Evolutionary conservation across 2,113 vertebrate genomes (phyloP).

Genomic region (Bos indicus): DNA sequence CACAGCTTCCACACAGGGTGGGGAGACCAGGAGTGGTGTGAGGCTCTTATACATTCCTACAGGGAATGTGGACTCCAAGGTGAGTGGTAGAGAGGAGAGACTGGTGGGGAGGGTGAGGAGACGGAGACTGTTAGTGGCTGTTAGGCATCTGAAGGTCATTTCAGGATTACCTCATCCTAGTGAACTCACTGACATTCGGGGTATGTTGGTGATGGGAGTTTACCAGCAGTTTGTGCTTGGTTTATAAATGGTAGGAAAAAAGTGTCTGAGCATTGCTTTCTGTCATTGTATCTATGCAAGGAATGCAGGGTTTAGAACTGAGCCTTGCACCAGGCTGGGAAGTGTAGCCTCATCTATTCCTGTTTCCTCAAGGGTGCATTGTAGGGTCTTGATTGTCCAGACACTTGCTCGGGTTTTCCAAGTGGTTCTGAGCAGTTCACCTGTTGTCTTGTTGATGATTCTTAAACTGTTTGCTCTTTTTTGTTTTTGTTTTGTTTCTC

Average conservation of each 20-base stretch:
- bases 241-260: not conserved
- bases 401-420: not conserved
- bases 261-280: not conserved
- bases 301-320: no score
- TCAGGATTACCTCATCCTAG: not conserved
- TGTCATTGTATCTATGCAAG: not conserved
- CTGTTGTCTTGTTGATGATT: not conserved
- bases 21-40: not conserved
- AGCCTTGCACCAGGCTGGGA: not conserved
- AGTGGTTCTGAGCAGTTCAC: not conserved
- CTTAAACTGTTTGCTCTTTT: constrained; percentile 33
- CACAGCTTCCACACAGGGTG: not conserved
- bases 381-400: not conserved
- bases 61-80: no score
- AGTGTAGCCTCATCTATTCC: no score
- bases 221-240: not conserved
- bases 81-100: rapidly evolving
- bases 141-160: not conserved
- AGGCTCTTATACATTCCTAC: rapidly evolving
- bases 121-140: not conserved
- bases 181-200: not conserved
- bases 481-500: not conserved
- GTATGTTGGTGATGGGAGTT: no score
- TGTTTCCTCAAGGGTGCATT: not conserved
- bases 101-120: not conserved